Conservation (phyloP, 2,113 vertebrate species). For the Myotis brandtii region DNA sequence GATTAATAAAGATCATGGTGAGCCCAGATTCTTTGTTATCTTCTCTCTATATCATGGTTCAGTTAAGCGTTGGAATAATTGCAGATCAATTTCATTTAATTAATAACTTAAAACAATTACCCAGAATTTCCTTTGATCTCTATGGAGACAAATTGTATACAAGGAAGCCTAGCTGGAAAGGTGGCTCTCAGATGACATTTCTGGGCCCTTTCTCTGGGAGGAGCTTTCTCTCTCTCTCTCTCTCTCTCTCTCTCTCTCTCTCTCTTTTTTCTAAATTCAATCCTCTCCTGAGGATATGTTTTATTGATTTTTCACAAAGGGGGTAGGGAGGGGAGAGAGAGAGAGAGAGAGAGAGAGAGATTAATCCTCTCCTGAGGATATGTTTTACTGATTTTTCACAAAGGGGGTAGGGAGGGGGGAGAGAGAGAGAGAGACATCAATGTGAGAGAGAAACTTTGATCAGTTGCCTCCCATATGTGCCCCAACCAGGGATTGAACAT, state of each 20-base stretch:
- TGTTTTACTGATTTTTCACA: background rate
- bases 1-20: background rate
- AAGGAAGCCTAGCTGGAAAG: background rate
- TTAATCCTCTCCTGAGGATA: background rate
- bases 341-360: background rate
- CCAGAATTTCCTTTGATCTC: conserved; percentile 58
- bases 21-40: conserved; percentile 30
- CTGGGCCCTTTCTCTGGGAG: background rate
- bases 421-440: background rate
- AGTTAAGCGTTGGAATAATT: conserved; percentile 36
- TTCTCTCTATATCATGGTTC: background rate
- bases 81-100: conserved; percentile 54
- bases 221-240: background rate
- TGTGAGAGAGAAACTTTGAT: background rate
- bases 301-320: background rate
- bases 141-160: background rate
- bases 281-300: background rate
- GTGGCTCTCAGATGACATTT: background rate
- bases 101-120: conserved; percentile 57
- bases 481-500: background rate
- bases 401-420: no score
- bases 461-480: background rate
- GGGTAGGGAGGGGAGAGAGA: background rate
- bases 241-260: background rate
- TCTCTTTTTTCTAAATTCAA: background rate